These are phyloP conservation scores for Lethocerus indicus DNA, from an alignment of 1,140 invertebrate species.

Conservation along the genomic window DNA sequence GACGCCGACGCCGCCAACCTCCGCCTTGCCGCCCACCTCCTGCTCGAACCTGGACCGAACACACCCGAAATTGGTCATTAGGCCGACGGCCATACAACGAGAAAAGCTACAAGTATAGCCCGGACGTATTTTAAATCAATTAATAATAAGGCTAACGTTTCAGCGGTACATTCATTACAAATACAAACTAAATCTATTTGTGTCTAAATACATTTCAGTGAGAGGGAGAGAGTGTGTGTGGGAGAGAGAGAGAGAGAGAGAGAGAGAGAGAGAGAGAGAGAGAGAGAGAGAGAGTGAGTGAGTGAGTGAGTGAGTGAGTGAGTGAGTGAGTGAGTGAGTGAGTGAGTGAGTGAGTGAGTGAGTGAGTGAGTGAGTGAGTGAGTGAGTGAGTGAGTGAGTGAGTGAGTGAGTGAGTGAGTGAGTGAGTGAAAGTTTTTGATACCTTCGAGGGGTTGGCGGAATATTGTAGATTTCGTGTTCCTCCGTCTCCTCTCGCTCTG, in stretches of 20 bases:
- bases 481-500: too few species aligned
- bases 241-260: background rate
- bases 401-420: background rate
- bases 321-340: background rate
- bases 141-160: background rate
- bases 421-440: too few species aligned
- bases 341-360: background rate
- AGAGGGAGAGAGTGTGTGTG: background rate
- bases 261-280: background rate
- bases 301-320: background rate
- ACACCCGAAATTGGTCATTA: background rate
- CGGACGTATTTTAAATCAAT: background rate
- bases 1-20: conserved; percentile 18
- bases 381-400: background rate
- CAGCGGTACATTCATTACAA: too few species aligned
- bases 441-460: too few species aligned
- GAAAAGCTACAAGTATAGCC: background rate
- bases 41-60: conserved; percentile 12
- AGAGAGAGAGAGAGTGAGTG: background rate
- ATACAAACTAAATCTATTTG: too few species aligned
- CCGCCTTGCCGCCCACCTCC: conserved; percentile 6
- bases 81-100: background rate
- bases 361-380: background rate
- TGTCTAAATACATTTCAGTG: too few species aligned
- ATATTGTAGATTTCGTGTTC: too few species aligned